Conservation (phyloP, 2,797 vertebrate genomes). For the Valencia hispanica region DNA sequence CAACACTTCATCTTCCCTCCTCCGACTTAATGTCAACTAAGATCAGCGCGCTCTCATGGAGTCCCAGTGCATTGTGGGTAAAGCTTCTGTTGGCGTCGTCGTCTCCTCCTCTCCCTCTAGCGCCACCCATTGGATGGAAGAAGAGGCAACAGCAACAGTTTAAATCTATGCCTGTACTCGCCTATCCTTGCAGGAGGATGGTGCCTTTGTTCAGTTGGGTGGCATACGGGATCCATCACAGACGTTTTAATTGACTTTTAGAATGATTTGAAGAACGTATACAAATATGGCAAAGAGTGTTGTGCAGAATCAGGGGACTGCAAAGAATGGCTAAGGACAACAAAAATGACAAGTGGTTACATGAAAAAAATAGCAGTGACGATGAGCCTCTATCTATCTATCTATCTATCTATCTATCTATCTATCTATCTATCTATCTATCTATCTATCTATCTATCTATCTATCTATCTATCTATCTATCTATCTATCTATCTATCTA, state of each 20-base stretch:
- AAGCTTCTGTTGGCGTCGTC: not conserved
- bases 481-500: too few species aligned
- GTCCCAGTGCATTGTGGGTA: conserved; percentile 1
- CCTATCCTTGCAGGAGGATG: not conserved
- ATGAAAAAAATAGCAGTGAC: too few species aligned
- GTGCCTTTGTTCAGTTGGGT: not conserved
- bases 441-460: too few species aligned
- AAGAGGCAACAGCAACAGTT: not conserved
- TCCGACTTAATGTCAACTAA: not conserved
- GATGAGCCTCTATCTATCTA: too few species aligned
- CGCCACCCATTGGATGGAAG: not conserved
- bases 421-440: too few species aligned
- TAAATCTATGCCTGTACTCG: too few species aligned
- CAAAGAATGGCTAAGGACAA: too few species aligned
- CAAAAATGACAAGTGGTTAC: too few species aligned
- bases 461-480: too few species aligned
- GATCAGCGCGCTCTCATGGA: not conserved
- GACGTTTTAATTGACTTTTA: not conserved
- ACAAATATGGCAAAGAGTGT: not conserved
- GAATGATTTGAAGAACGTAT: not conserved
- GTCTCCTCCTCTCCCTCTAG: not conserved
- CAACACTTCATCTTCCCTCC: not conserved
- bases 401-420: too few species aligned
- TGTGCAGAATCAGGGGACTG: not conserved
- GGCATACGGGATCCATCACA: not conserved